phyloP scores from a whole-genome alignment of 2,888 invertebrate genomes.

The Pycnomerus fuliginosus region DNA sequence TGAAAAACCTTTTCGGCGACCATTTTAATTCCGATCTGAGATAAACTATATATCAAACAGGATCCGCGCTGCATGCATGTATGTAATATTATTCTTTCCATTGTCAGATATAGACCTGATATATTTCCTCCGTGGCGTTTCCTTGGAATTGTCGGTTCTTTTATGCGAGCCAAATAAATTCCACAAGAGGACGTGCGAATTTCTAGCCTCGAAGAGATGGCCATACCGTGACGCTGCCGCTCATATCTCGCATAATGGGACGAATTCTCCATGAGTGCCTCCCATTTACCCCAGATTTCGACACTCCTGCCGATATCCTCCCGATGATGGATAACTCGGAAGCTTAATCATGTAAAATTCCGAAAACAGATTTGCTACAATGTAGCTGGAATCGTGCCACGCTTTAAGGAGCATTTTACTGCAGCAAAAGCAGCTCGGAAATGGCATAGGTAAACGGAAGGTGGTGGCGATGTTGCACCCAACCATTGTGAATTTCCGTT shows the following conservation, averaged over 20 bases:
- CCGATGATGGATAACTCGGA: no score
- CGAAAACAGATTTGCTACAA: no score
- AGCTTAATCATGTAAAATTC: no score
- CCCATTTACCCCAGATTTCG: constrained; percentile 22
- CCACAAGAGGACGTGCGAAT: constrained; percentile 43
- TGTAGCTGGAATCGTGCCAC: neutral
- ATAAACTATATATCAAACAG: constrained; percentile 16
- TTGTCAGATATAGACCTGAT: constrained; percentile 36
- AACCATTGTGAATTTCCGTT: constrained; percentile 30
- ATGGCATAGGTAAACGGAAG: constrained; percentile 31
- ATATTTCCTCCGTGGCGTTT: constrained; percentile 36
- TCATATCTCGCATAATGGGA: constrained; percentile 23
- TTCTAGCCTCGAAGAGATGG: constrained; percentile 35
- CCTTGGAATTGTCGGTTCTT: constrained; percentile 41
- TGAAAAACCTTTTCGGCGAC: constrained; percentile 3
- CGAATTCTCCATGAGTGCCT: constrained; percentile 14
- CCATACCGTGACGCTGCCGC: constrained; percentile 36
- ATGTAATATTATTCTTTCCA: constrained; percentile 36
- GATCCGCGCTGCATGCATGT: constrained; percentile 10
- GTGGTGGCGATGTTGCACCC: constrained; percentile 29
- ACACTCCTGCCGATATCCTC: constrained; percentile 3
- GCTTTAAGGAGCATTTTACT: constrained; percentile 5
- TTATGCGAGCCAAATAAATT: constrained; percentile 42
- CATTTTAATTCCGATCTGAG: constrained; percentile 16
- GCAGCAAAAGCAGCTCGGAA: constrained; percentile 21